Conservation (phyloP, 2,888 invertebrate genomes). For the Pristionchus entomophagus region DNA sequence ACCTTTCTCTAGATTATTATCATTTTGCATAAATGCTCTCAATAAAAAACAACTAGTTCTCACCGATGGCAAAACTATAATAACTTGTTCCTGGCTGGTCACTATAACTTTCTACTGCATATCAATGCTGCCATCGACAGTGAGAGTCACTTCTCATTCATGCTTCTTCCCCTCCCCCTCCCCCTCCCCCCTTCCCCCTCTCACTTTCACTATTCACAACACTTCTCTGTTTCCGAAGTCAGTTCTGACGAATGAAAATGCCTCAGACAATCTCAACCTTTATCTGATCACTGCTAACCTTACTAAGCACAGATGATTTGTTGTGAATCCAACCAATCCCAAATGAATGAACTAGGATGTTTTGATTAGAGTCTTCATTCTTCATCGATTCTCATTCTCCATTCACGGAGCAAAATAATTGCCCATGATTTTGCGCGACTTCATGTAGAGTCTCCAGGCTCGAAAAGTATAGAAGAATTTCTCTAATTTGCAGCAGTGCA, state of each 20-base stretch:
- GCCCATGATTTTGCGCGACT: too few species aligned
- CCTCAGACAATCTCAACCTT: not conserved
- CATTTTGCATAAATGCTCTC: too few species aligned
- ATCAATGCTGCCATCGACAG: not conserved
- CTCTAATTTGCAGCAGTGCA: too few species aligned
- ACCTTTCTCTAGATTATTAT: too few species aligned
- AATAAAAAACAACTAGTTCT: not conserved
- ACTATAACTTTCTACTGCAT: constrained; percentile 3
- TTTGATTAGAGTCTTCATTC: not conserved
- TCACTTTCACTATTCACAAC: not conserved
- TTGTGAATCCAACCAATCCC: too few species aligned
- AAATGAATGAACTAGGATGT: too few species aligned
- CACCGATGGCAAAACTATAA: not conserved
- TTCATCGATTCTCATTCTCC: not conserved
- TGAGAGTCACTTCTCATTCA: not conserved
- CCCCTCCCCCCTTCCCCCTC: not conserved
- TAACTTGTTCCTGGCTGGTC: not conserved
- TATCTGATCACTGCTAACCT: not conserved
- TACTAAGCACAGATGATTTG: not conserved
- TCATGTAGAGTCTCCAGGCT: too few species aligned
- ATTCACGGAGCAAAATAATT: too few species aligned
- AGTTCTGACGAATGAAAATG: too few species aligned
- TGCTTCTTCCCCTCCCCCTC: not conserved
- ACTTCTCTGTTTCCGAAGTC: too few species aligned
- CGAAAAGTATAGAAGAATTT: too few species aligned